Percentiles rank a stretch among this genome's conserved stretches.
These are phyloP conservation scores for Drosophila eugracilis DNA, from an alignment of 1,140 invertebrate genomes.

Conservation along the genomic window DNA sequence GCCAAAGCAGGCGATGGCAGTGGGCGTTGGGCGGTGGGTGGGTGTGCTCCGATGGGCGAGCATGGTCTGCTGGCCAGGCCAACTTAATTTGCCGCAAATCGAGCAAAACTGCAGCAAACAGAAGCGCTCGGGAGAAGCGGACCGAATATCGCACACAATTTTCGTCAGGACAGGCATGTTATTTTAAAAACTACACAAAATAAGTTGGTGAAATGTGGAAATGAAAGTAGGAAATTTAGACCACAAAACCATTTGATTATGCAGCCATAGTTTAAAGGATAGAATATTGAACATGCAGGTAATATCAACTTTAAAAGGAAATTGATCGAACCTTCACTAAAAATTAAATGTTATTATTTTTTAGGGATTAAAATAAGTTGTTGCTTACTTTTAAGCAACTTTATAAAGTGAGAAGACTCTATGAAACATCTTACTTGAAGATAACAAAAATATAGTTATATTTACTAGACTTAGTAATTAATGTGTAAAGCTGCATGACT, in stretches of 20 bases:
- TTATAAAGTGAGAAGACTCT: too few relatives aligned
- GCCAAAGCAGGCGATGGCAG: not conserved
- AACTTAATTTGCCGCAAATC: constrained; percentile 80
- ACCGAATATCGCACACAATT: constrained; percentile 13
- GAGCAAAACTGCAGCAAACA: constrained; percentile 75
- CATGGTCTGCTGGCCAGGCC: constrained; percentile 70
- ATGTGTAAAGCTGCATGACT: too few relatives aligned
- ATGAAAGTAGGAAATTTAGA: constrained; percentile 21
- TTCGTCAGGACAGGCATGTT: constrained; percentile 24
- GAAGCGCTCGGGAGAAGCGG: constrained; percentile 40
- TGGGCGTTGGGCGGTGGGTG: not conserved
- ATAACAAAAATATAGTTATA: too few relatives aligned
- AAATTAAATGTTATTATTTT: too few relatives aligned
- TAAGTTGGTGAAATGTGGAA: not conserved
- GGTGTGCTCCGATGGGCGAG: constrained; percentile 13
- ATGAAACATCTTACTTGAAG: too few relatives aligned
- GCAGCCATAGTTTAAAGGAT: not conserved
- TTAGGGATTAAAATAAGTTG: too few relatives aligned
- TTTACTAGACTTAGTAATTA: too few relatives aligned
- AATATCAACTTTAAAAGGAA: not conserved
- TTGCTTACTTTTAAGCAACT: too few relatives aligned
- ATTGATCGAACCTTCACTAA: not conserved
- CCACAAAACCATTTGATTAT: constrained; percentile 42
- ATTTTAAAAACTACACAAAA: constrained; percentile 30
- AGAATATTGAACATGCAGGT: not conserved